Percentiles rank a stretch among this genome's conserved stretches.
Evolutionary conservation across 2,888 invertebrate genomes (phyloP).

Genomic region (Selenia dentaria): DNA sequence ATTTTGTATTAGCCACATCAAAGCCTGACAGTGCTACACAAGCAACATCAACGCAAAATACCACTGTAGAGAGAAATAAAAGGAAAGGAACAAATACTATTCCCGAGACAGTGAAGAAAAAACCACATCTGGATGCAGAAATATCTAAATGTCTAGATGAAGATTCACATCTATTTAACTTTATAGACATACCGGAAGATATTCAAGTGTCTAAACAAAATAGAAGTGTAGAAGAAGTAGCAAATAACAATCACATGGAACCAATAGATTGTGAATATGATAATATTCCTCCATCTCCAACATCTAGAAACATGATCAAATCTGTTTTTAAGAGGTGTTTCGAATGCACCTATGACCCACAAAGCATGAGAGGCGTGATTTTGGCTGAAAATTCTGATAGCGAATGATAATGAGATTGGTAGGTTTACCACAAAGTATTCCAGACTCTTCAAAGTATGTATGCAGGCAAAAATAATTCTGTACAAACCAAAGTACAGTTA

Average conservation of each 20-base stretch:
- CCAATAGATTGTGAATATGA: slow-evolving; percentile 76
- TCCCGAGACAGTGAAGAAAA: slow-evolving; percentile 57
- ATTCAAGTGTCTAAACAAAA: slow-evolving; percentile 34
- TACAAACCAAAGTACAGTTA: too few species aligned
- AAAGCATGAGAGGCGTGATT: slow-evolving; percentile 83
- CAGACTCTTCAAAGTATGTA: too few species aligned
- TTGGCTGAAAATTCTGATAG: slow-evolving; percentile 90
- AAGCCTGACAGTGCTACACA: slow-evolving; percentile 81
- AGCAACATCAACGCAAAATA: slow-evolving; percentile 67
- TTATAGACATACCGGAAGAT: slow-evolving; percentile 71
- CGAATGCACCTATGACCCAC: slow-evolving; percentile 88
- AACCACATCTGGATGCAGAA: slow-evolving; percentile 65
- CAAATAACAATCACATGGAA: slow-evolving; percentile 28
- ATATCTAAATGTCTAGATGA: slow-evolving; percentile 71
- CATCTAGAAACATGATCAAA: slow-evolving; percentile 84
- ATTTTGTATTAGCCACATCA: slow-evolving; percentile 92
- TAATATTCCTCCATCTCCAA: slow-evolving; percentile 85
- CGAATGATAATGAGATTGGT: too few species aligned
- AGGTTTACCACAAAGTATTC: too few species aligned
- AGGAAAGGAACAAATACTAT: slow-evolving; percentile 48
- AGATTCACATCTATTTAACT: slow-evolving; percentile 78
- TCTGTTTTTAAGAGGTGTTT: slow-evolving; percentile 90
- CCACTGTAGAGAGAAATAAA: slow-evolving; percentile 57
- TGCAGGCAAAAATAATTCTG: too few species aligned
- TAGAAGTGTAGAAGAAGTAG: slow-evolving; percentile 33